A percentile compares a stretch with the other conserved stretches of the same genome.
Evolutionary conservation across 2,113 vertebrate species (phyloP).

Genomic region (Chamaetylas fuelleborni): DNA sequence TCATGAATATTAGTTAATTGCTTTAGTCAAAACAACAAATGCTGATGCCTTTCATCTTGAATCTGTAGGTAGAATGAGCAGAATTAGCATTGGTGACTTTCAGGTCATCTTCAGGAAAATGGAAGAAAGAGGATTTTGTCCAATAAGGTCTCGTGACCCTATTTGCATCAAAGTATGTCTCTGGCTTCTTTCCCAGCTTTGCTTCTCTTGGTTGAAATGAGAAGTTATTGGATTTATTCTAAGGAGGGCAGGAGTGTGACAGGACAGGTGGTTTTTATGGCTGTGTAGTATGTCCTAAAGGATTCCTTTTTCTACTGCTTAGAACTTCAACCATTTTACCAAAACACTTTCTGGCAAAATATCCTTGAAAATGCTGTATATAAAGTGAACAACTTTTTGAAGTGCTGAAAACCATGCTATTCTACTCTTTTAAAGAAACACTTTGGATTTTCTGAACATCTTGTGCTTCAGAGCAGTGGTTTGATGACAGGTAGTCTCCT

Average conservation of each 20-base stretch:
- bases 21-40: background rate
- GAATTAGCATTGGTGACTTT: background rate
- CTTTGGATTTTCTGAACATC: background rate
- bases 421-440: background rate
- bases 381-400: background rate
- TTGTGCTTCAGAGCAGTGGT: background rate
- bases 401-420: background rate
- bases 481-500: constrained; percentile 1
- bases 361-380: background rate
- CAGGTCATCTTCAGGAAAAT: background rate
- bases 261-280: background rate
- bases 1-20: constrained; percentile 32
- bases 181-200: background rate
- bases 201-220: constrained; percentile 30
- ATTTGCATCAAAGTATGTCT: background rate
- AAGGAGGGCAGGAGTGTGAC: background rate
- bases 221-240: constrained; percentile 23
- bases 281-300: background rate
- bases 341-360: background rate
- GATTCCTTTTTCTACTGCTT: background rate
- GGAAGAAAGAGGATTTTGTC: background rate
- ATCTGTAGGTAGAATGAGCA: background rate
- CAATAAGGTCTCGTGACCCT: background rate
- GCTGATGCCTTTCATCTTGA: background rate
- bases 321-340: background rate